Evolutionary conservation across 1,140 invertebrate genomes (phyloP), one percentile per base, ranked within the genome.

Genomic region (Cydia strobilella): DNA sequence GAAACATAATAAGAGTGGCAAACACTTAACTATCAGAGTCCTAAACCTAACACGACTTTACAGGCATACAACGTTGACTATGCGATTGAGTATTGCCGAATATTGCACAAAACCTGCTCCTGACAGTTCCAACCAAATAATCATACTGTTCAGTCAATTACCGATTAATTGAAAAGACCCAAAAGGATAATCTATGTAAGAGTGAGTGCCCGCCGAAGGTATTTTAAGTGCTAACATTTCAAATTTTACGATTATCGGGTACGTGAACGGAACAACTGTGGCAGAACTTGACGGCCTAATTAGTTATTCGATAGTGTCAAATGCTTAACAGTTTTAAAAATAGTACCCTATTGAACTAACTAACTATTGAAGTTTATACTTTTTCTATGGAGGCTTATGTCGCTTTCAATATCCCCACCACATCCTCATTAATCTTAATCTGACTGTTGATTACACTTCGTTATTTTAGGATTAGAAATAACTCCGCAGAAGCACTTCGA

Each of bases 21-120:
- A 54, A 59, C 20, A 79, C 72, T 80, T 85, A 87, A 87, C 78
- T 87, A 31, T 92, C 90, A 91, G 90, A 90, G 90, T 88, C 93
- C 93, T 93, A 94, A 94, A 90, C 84, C 94, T 94, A 90, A 81
- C 75, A 84, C 81, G 83, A 82, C 77, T 75, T 76, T 81, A 85
- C 84, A 79, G 80, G 80, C 77, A 76, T 79, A 80, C 74, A 76
- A 85, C 82, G 77, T 79, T 86, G 86, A 92, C 87, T 90, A 90
- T 80, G 76, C 79, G 81, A 87, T 54, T 91, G 90, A 92, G 90
- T 92, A 92, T 92, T 92, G 86, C 87, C 86, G 83, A 90, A 90
- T 91, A 92, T 92, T 92, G 90, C 90, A 92, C 90, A 89, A 86
- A 48, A 72, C 20, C 65, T 35, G 65, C 31, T 69, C 31, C 6